phyloP scores from a whole-genome alignment of 2,888 invertebrate species.

The Lasioglossum malachurum region DNA sequence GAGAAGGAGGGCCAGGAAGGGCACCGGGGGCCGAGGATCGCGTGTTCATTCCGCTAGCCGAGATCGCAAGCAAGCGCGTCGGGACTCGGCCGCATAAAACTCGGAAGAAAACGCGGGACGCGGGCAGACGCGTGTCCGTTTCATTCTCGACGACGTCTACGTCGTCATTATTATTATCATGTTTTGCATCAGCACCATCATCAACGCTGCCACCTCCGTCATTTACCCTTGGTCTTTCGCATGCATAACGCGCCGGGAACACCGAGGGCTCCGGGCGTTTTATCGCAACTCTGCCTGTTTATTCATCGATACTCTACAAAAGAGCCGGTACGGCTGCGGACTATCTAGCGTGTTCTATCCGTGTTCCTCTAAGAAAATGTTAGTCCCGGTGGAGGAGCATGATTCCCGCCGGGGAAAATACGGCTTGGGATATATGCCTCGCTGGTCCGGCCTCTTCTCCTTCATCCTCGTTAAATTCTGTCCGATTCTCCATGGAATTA shows the following conservation, averaged over 20 bases:
- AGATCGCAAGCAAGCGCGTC: constrained; percentile 23
- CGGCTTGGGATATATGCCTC: not conserved
- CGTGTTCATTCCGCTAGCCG: constrained; percentile 55
- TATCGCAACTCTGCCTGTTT: constrained; percentile 69
- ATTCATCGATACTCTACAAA: constrained; percentile 67
- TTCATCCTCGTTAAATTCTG: not conserved
- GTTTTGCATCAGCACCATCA: constrained; percentile 72
- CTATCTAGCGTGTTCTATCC: constrained; percentile 27
- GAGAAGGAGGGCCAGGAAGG: constrained; percentile 13
- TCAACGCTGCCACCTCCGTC: constrained; percentile 72
- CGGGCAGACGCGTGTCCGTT: constrained; percentile 65
- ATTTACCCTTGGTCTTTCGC: constrained; percentile 65
- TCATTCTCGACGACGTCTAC: constrained; percentile 68
- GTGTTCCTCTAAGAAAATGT: constrained; percentile 34
- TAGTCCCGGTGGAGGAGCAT: not conserved
- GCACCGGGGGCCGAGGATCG: constrained; percentile 61
- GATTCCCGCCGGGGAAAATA: constrained; percentile 35
- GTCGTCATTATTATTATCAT: constrained; percentile 72
- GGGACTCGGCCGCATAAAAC: constrained; percentile 29
- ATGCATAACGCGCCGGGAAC: constrained; percentile 65
- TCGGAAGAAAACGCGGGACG: constrained; percentile 41
- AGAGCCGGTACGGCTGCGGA: constrained; percentile 27
- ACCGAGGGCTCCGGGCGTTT: constrained; percentile 65
- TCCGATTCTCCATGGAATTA: constrained; percentile 22
- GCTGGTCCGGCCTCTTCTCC: not conserved